phyloP scores from a whole-genome alignment of 2,888 invertebrate species.

The Graphium colonna region DNA sequence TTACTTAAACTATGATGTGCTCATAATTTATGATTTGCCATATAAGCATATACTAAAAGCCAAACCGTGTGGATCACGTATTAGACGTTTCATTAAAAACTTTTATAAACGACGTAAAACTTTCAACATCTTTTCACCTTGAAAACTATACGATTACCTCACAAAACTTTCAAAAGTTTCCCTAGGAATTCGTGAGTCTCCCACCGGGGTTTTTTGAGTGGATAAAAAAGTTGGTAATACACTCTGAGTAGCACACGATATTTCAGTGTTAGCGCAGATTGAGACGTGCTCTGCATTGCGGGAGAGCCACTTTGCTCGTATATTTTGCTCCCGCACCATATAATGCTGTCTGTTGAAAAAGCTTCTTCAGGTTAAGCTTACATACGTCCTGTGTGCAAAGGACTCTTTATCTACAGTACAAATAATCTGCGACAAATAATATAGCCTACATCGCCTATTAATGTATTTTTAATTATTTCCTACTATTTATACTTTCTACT shows the following conservation, averaged over 20 bases:
- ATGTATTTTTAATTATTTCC: too few species aligned
- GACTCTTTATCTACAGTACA: too few species aligned
- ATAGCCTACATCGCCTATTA: too few species aligned
- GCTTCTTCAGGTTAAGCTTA: not conserved
- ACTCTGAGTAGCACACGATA: not conserved
- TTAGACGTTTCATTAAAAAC: too few species aligned
- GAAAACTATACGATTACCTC: not conserved
- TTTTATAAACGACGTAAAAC: too few species aligned
- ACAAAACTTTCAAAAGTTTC: not conserved
- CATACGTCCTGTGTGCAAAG: not conserved
- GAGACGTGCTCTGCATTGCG: conserved; percentile 15
- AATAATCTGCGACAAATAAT: too few species aligned
- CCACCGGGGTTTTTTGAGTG: not conserved
- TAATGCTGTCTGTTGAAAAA: not conserved
- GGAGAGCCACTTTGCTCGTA: not conserved
- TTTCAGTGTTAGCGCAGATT: conserved; percentile 8
- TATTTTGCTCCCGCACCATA: not conserved
- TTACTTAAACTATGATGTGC: too few species aligned
- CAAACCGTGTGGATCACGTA: too few species aligned
- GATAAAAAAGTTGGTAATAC: not conserved
- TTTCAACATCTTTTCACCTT: not conserved
- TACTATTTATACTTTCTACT: too few species aligned
- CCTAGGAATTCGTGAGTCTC: not conserved
- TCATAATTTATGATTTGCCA: too few species aligned
- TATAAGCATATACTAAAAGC: too few species aligned